Evolutionary conservation across 2,113 vertebrate genomes (phyloP).

Genomic region (Mystacornis crossleyi): DNA sequence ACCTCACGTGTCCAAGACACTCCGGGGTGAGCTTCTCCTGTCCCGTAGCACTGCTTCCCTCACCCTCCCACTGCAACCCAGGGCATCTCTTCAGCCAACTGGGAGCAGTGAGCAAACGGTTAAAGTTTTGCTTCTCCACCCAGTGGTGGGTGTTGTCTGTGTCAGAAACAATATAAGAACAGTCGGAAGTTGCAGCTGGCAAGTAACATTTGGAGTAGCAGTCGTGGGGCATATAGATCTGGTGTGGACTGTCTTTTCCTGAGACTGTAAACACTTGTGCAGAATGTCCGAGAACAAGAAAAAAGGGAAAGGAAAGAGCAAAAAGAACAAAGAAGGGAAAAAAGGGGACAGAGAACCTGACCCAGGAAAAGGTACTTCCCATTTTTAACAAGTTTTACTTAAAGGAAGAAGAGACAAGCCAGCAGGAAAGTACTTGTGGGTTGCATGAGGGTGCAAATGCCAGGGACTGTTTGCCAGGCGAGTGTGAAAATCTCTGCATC

Average conservation of each 20-base stretch:
- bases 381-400: slow-evolving; percentile 67
- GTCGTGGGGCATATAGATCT: slow-evolving; percentile 64
- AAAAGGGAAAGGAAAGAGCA: slow-evolving; percentile 77
- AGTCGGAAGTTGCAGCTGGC: slow-evolving; percentile 70
- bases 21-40: background rate
- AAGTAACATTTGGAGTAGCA: slow-evolving; percentile 64
- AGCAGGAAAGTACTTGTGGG: slow-evolving; percentile 9
- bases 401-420: slow-evolving; percentile 52
- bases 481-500: slow-evolving; percentile 39
- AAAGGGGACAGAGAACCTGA: slow-evolving; percentile 76
- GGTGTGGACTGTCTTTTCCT: slow-evolving; percentile 55
- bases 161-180: slow-evolving; percentile 74
- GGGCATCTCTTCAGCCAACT: slow-evolving; percentile 35
- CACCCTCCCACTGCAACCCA: background rate
- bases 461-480: background rate
- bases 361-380: slow-evolving; percentile 71
- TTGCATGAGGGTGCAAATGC: slow-evolving; percentile 37
- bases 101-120: slow-evolving; percentile 64
- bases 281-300: slow-evolving; percentile 79
- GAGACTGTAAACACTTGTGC: slow-evolving; percentile 64
- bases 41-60: background rate
- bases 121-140: slow-evolving; percentile 70
- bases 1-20: background rate
- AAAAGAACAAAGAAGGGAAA: slow-evolving; percentile 78
- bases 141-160: slow-evolving; percentile 74